A percentile compares a stretch with the other conserved stretches of the same genome.
Evolutionary conservation across 2,113 vertebrate species (phyloP).

Genomic region (Spea bombifrons): DNA sequence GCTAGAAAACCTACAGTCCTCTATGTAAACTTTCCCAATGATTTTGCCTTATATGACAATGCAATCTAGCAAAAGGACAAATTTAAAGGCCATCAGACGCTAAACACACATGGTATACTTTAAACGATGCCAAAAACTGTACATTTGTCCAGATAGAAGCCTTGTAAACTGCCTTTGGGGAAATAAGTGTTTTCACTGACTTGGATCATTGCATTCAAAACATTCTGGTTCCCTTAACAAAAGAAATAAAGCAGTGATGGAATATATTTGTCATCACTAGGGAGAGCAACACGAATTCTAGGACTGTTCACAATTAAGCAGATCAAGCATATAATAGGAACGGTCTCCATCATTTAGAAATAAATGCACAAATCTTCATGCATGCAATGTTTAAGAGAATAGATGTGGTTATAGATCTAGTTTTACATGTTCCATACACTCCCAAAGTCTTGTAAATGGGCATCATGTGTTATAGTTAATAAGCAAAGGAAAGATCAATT

Average conservation of each 20-base stretch:
- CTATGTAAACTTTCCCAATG: background rate
- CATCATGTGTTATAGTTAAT: constrained; percentile 17
- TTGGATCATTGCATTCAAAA: constrained; percentile 11
- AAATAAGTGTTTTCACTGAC: background rate
- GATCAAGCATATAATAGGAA: background rate
- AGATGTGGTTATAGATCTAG: background rate
- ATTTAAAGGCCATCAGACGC: background rate
- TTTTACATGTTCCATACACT: background rate
- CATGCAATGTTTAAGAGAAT: background rate
- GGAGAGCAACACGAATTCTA: background rate
- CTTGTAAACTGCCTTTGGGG: background rate
- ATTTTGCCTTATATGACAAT: background rate
- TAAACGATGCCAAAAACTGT: background rate
- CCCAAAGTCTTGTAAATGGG: background rate
- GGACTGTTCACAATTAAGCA: constrained; percentile 7
- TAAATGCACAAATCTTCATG: background rate
- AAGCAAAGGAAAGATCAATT: constrained; percentile 29
- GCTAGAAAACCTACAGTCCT: too few species aligned
- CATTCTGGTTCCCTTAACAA: background rate
- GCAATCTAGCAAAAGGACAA: background rate
- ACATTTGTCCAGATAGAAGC: background rate
- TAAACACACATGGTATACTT: background rate
- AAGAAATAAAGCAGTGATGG: background rate
- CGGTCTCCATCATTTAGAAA: background rate
- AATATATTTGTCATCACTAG: background rate